Base-by-base conservation (phyloP, 2,888 invertebrate genomes). In the Beris morrisii region DNA sequence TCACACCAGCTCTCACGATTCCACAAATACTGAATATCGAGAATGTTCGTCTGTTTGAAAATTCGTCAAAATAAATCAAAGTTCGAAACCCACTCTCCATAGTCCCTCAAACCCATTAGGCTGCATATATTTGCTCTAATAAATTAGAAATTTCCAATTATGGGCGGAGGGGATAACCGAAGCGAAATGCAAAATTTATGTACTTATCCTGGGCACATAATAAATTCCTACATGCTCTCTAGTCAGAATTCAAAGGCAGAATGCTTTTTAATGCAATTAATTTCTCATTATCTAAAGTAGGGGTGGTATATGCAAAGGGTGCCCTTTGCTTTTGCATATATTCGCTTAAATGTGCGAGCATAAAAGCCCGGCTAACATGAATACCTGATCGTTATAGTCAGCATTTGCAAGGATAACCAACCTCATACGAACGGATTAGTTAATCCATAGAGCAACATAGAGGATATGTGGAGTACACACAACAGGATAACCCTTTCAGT, bases 241-340 rank as follows among this genome's bases (percentile, higher is more conserved):
- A 52, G 22, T 22, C 52, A 13, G 52, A 22, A 22, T 12, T 28
- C 52, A 4, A 6, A 22, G 7, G 11, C 50, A 11, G 4, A 54
- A 54, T 11, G 38, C 38, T 32, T 32, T 55, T 55, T 28, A 32
- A 55, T 55, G 32, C 38, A 55, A 55, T 55, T 55, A 55, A 32
- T 55, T 55, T 55, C 55, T 55, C 55, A 55, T 55, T 55, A 55
- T 38, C 55, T 55, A n/a, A 55, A 9, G 32, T 32, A 28, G 28
- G 11, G 15, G 22, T 22, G 5, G 38, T 38, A 9, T 38, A 38
- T 38, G 38, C 38, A 38, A 38, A 38, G 38, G 38, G 38, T 9
- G 38, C 5, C 38, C 9, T 5, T 9, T 38, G 38, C 38, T 38
- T 38, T 38, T 38, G 38, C 38, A 38, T 38, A 38, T 9, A 38